Conservation (phyloP, 2,797 vertebrate species). For the Valencia hispanica region DNA sequence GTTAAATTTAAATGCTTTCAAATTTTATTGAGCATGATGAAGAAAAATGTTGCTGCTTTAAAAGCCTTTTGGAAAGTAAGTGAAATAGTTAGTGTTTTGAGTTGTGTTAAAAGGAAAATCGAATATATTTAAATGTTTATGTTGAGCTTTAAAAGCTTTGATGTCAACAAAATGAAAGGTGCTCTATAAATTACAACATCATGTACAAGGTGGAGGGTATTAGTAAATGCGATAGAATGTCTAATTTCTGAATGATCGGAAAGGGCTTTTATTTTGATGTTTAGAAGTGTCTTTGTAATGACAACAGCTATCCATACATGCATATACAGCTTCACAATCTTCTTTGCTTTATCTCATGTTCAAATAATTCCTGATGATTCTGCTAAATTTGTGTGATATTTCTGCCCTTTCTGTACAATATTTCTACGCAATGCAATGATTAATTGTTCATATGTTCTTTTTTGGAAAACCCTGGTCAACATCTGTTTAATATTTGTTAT, state of each 20-base stretch:
- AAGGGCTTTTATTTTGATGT: too few species aligned
- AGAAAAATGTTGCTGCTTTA: neutral
- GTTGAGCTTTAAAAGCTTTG: neutral
- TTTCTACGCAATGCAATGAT: too few species aligned
- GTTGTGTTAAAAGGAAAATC: too few species aligned
- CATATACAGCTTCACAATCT: neutral
- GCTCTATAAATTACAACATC: too few species aligned
- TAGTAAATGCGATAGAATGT: too few species aligned
- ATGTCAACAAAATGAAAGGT: too few species aligned
- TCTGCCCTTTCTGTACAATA: neutral
- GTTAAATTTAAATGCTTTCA: neutral
- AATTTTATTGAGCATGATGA: neutral
- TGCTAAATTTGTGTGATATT: neutral
- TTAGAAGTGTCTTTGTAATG: too few species aligned
- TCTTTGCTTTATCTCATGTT: neutral
- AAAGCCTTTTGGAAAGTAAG: neutral
- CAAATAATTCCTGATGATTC: neutral
- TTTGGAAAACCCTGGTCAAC: neutral
- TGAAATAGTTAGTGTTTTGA: too few species aligned
- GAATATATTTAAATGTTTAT: neutral
- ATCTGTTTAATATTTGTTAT: neutral
- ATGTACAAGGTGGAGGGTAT: too few species aligned
- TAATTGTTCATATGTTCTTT: too few species aligned
- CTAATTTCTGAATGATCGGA: too few species aligned
- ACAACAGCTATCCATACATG: neutral